phyloP scores from a whole-genome alignment of 2,888 invertebrate genomes.

The Caenorhabditis imperialis region DNA sequence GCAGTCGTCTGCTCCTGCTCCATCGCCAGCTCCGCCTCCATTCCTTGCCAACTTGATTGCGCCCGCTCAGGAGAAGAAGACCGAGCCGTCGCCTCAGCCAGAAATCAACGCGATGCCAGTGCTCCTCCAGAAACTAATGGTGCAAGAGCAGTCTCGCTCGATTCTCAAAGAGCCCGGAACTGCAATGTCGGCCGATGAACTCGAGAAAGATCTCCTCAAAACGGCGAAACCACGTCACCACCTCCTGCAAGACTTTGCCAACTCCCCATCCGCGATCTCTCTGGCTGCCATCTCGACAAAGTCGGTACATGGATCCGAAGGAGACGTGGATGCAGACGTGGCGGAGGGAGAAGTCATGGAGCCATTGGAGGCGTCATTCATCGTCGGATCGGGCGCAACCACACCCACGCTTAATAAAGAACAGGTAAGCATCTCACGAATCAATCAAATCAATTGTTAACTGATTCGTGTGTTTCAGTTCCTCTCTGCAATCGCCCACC shows the following conservation, averaged over 20 bases:
- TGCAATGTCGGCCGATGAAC: constrained; percentile 57
- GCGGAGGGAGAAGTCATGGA: constrained; percentile 43
- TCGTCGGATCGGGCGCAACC: constrained; percentile 43
- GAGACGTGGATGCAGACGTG: constrained; percentile 43
- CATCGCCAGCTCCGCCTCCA: constrained; percentile 3
- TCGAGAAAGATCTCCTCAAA: constrained; percentile 60
- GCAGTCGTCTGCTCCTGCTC: constrained; percentile 1
- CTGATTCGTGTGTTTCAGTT: constrained; percentile 44
- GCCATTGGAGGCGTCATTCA: constrained; percentile 36
- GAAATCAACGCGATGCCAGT: constrained; percentile 42
- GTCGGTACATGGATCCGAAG: constrained; percentile 62
- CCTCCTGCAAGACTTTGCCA: constrained; percentile 54
- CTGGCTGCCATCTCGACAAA: constrained; percentile 62
- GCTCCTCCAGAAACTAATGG: constrained; percentile 58
- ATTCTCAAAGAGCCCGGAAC: constrained; percentile 51
- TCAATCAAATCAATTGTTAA: background rate
- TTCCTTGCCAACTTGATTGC: constrained; percentile 10
- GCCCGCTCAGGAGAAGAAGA: background rate
- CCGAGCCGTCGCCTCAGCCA: background rate
- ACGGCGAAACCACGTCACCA: constrained; percentile 57
- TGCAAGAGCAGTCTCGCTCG: constrained; percentile 49
- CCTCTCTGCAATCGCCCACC: constrained; percentile 52
- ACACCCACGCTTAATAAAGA: constrained; percentile 57
- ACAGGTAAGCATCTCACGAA: constrained; percentile 47
- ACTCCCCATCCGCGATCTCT: constrained; percentile 65